phyloP scores from a whole-genome alignment of 2,797 vertebrate species.

The Danionella dracula region DNA sequence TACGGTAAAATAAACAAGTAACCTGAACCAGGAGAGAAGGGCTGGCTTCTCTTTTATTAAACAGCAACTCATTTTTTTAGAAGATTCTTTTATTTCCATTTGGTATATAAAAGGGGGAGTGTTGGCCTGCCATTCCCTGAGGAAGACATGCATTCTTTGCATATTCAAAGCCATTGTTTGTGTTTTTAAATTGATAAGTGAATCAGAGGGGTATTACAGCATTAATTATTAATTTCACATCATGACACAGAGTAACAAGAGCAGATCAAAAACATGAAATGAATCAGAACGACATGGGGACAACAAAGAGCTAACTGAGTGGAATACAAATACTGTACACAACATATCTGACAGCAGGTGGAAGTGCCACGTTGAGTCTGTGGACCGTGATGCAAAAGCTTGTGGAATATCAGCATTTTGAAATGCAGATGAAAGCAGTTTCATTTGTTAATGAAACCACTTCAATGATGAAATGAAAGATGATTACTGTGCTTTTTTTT shows the following conservation, averaged over 20 bases:
- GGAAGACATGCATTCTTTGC: conserved; percentile 41
- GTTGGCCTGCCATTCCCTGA: conserved; percentile 37
- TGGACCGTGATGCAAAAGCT: conserved; percentile 46
- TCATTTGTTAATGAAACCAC: conserved; percentile 20
- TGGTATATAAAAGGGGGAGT: conserved; percentile 48
- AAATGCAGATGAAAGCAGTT: conserved; percentile 41
- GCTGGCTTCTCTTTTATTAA: neutral
- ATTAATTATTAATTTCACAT: conserved; percentile 68
- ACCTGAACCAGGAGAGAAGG: conserved; percentile 1
- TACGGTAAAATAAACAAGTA: conserved; percentile 26
- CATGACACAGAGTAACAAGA: conserved; percentile 49
- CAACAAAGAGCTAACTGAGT: conserved; percentile 46
- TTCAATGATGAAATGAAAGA: neutral
- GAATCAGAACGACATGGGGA: conserved; percentile 55
- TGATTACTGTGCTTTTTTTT: neutral
- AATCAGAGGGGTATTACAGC: conserved; percentile 58
- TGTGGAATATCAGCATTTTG: conserved; percentile 43
- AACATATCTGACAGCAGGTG: conserved; percentile 47
- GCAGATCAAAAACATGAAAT: conserved; percentile 62
- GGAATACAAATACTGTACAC: conserved; percentile 58
- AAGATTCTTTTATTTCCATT: conserved; percentile 53
- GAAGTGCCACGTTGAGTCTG: conserved; percentile 33
- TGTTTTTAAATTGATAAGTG: conserved; percentile 64
- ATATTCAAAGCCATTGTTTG: conserved; percentile 55
- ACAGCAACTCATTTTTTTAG: conserved; percentile 51